phyloP scores from a whole-genome alignment of 2,113 vertebrate genomes.

The Tragulus kanchil region DNA sequence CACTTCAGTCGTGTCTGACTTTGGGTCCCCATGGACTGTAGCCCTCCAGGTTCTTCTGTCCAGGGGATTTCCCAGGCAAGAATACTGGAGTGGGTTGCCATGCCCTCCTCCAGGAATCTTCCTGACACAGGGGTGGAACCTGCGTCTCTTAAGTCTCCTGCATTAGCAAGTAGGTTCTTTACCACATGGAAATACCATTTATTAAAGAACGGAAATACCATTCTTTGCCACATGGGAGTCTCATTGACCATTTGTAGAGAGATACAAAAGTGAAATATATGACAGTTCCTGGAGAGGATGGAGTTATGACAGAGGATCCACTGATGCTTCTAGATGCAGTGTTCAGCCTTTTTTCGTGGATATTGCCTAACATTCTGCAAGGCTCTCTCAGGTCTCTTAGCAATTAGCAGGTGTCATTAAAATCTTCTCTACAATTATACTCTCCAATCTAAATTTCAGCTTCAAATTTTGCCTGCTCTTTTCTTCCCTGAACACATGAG shows the following conservation, averaged over 20 bases:
- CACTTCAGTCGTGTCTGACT: not conserved
- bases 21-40: not conserved
- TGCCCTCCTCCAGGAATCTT: not conserved
- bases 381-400: conserved; percentile 59
- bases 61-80: not conserved
- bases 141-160: not conserved
- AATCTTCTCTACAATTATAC: conserved; percentile 59
- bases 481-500: not conserved
- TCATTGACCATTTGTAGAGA: not conserved
- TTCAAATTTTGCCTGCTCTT: conserved; percentile 42
- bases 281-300: not conserved
- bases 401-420: conserved; percentile 59
- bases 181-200: not conserved
- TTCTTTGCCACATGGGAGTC: not conserved
- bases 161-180: not conserved
- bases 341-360: conserved; percentile 1
- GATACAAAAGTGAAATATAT: not conserved
- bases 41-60: not conserved
- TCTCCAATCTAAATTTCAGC: conserved; percentile 64
- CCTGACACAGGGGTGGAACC: not conserved
- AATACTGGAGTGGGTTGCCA: not conserved
- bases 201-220: too few species aligned
- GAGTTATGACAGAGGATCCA: not conserved
- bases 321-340: not conserved
- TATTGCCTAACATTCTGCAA: not conserved